These are phyloP conservation scores for Entomobrya multifasciata DNA, from an alignment of 2,888 invertebrate species.

Conservation along the genomic window DNA sequence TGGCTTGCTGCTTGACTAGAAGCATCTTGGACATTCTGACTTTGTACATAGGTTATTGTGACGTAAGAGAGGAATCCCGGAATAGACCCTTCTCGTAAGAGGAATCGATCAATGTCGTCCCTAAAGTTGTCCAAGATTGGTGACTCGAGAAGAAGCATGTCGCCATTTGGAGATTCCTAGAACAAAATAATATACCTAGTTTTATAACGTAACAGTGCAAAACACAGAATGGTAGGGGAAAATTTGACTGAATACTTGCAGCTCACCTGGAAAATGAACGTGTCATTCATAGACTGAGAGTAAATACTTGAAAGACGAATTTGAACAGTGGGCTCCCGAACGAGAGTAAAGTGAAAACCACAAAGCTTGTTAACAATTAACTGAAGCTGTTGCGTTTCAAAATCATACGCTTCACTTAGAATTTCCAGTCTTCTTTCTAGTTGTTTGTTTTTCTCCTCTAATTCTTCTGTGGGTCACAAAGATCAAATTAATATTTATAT, in stretches of 20 bases:
- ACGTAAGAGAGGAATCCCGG: constrained; percentile 77
- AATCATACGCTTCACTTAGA: constrained; percentile 76
- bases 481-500: too few species aligned
- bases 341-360: constrained; percentile 76
- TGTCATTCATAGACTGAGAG: constrained; percentile 71
- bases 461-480: too few species aligned
- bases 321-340: constrained; percentile 75
- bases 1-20: constrained; percentile 69
- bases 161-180: constrained; percentile 76
- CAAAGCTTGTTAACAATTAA: constrained; percentile 75
- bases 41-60: constrained; percentile 75
- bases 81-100: constrained; percentile 76
- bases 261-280: constrained; percentile 78
- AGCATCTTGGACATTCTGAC: constrained; percentile 43
- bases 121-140: constrained; percentile 77
- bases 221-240: too few species aligned
- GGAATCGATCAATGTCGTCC: constrained; percentile 77
- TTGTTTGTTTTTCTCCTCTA: constrained; percentile 72
- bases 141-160: constrained; percentile 79
- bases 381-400: constrained; percentile 77
- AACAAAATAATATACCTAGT: constrained; percentile 32
- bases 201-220: too few species aligned
- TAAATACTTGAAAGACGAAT: constrained; percentile 77
- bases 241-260: background rate
- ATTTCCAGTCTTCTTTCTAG: constrained; percentile 76